Base-by-base conservation (phyloP, 2,113 vertebrate genomes). In the Mohoua ochrocephala region DNA sequence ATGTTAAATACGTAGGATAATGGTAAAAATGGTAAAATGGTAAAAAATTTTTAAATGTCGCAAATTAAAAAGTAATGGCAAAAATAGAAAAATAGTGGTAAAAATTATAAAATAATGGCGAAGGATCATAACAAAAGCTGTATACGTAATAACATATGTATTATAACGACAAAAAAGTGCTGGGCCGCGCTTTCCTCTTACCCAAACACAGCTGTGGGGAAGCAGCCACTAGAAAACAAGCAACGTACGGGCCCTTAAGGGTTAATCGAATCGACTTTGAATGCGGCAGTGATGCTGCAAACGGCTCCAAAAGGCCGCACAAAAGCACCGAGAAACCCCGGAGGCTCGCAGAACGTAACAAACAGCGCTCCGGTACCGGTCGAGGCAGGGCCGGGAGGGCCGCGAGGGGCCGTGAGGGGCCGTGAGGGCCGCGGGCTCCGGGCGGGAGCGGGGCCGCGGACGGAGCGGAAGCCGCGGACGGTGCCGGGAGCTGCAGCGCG, bases 21-120 rank as follows among this genome's bases (percentile, higher is more conserved):
- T 1, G 13, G 13, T 3, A 30, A 54, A 85, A 49, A 30, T 15
- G 9, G 11, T 65, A 44, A 65, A 45, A 65, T 3, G 4, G 30
- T 11, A 31, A 33, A 33, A n/a, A 49, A 16, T 0, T 7, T 8
- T 35, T 0, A 44, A 31, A 30, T 5, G 0, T 7, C 9, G n/a
- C 7, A 3, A 18, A 26, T 31, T 4, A 10, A 7, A 52, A 59
- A 47, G 35, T 6, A n/a, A 5, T 2, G 3, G 24, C 9, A 26
- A 70, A 61, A 45, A 3, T 1, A 41, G 23, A 6, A 57, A 20
- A 57, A 65, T 5, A 7, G 24, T 2, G 10, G n/a, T 10, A 31
- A 59, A 76, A 59, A 11, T 2, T 6, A 28, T 7, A 42, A 49
- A 50, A 63, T 1, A 42, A 73, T 3, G 15, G 7, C 18, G 52